Conservation (phyloP, 1,140 invertebrate genomes). For the Chrysoperla carnea region DNA sequence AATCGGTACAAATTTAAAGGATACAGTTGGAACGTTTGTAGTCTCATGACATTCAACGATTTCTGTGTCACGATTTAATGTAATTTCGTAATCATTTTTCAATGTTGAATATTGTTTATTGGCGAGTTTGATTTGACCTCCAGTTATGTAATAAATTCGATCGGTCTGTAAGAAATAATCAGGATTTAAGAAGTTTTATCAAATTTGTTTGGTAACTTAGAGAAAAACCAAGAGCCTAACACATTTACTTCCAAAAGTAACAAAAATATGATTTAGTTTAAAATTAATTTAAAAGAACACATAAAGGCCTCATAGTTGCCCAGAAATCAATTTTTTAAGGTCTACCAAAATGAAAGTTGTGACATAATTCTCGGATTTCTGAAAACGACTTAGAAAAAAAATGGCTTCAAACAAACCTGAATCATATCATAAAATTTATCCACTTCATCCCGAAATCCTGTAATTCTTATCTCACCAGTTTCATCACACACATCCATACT, state of each 20-base stretch:
- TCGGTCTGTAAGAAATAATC: constrained; percentile 37
- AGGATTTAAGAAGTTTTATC: too few relatives aligned
- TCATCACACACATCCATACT: constrained; percentile 86
- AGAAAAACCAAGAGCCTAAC: too few relatives aligned
- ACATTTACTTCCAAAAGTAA: too few relatives aligned
- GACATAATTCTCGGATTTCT: too few relatives aligned
- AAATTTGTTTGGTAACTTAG: too few relatives aligned
- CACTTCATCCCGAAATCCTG: constrained; percentile 77
- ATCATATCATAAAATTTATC: constrained; percentile 86
- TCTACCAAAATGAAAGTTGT: too few relatives aligned
- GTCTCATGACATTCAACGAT: constrained; percentile 50
- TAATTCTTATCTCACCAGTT: constrained; percentile 86
- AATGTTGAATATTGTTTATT: constrained; percentile 76
- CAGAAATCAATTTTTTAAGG: too few relatives aligned
- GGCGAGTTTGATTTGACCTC: constrained; percentile 67
- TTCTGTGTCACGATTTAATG: constrained; percentile 63
- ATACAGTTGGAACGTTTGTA: constrained; percentile 50
- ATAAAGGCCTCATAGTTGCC: too few relatives aligned
- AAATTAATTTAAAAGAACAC: too few relatives aligned
- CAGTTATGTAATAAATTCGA: constrained; percentile 78
- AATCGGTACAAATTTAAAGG: constrained; percentile 70
- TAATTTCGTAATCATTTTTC: constrained; percentile 94
- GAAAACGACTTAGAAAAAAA: too few relatives aligned
- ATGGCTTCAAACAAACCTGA: constrained; percentile 53
- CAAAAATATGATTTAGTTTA: too few relatives aligned